Evolutionary conservation across 2,113 vertebrate species (phyloP), one percentile per base, ranked within the genome.

Genomic region (Sceloporus tristichus): DNA sequence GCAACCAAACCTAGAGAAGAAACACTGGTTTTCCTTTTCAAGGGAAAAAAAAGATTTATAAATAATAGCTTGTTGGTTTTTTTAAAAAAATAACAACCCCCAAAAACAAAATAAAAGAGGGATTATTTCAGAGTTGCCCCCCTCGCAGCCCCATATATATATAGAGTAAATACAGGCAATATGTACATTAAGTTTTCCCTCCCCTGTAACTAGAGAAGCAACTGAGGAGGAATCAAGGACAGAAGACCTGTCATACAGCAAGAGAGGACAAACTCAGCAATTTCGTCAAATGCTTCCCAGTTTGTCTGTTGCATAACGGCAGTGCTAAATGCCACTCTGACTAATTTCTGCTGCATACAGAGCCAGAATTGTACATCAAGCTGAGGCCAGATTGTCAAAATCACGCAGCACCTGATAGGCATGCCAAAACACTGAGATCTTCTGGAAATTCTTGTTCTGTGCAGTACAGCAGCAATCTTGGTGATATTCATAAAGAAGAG

Each of bases 291-390:
- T 82, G 81, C 70, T 88, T 83, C 71, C 66, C 27, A 19, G 8
- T 83, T 88, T 42, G 23, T 82, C 29, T 77, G 73, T 83, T 88
- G 71, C 62, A n/a, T 84, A 83, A 83, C 9, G 53, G 14, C 74
- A 66, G 10, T 83, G 48, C 18, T 77, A 53, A 68, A 27, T 88
- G 14, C 40, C 66, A 38, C 62, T 76, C 86, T 87, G 27, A 87
- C 38, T 76, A 68, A 84, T 68, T 87, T 88, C 87, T 82, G 42
- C 62, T 82, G 62, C 25, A 19, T 83, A 56, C 29, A 70, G 81
- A 83, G 29, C 80, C 73, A 83, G 59, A 77, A 78, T 88, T 84
- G 83, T 42, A 83, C 40, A 54, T 27, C 42, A 88, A 83, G 76
- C 62, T 71, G 73, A n/a, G 78, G 73, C 80, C 59, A 78, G 62